These are phyloP conservation scores for Branchellion lobata DNA, from an alignment of 2,888 invertebrate species.

Conservation along the genomic window DNA sequence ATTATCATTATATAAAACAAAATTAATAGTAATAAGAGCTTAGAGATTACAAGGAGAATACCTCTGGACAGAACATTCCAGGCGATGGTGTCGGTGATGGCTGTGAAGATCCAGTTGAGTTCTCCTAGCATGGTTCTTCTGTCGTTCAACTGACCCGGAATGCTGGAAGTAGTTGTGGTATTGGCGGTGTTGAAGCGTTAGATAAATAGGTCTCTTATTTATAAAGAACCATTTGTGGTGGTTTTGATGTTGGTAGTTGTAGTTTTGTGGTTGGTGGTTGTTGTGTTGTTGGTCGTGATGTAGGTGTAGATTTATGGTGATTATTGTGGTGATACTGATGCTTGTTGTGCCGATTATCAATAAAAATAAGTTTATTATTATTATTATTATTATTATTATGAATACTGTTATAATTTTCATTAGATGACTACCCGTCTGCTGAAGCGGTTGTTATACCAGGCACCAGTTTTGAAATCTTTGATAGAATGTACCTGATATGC, in stretches of 20 bases:
- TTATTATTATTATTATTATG: no score
- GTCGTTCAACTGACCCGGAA: constrained; percentile 91
- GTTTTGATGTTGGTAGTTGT: no score
- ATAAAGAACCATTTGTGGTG: no score
- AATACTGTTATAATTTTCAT: no score
- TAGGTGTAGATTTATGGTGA: not conserved
- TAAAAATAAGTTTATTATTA: no score
- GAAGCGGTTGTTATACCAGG: constrained; percentile 79
- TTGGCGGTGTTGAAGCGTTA: not conserved
- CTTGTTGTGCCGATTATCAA: no score
- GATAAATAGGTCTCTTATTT: no score
- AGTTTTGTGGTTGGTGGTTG: no score
- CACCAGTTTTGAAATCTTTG: constrained; percentile 77
- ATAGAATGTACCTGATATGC: constrained; percentile 80
- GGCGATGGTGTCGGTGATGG: constrained; percentile 98
- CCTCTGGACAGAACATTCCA: constrained; percentile 92
- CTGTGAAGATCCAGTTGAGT: constrained; percentile 99
- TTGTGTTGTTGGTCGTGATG: not conserved
- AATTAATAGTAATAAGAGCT: no score
- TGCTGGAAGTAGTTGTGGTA: constrained; percentile 63
- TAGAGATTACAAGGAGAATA: no score
- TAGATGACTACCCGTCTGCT: constrained; percentile 77
- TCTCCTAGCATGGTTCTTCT: constrained; percentile 95
- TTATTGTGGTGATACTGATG: not conserved
- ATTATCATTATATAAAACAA: no score